These are phyloP conservation scores for Betta splendens DNA, from an alignment of 2,797 vertebrate genomes.

Conservation along the genomic window DNA sequence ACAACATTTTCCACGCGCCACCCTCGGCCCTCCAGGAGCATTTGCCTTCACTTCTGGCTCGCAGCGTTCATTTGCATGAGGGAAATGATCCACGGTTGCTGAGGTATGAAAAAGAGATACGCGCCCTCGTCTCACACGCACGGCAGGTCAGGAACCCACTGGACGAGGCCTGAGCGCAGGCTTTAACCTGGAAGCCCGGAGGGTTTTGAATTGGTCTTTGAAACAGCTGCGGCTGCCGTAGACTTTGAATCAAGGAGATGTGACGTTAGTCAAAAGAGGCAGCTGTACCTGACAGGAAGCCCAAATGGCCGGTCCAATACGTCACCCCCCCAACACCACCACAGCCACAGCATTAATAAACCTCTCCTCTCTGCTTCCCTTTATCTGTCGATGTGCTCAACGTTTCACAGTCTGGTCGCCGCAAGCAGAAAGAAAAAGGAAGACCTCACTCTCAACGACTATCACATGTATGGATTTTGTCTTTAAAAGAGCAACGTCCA, in stretches of 20 bases:
- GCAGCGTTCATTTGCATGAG: constrained; percentile 80
- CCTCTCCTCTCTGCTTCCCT: constrained; percentile 14
- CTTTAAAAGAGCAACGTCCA: no score
- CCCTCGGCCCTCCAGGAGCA: constrained; percentile 66
- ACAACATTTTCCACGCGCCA: constrained; percentile 80
- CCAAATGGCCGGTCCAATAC: constrained; percentile 47
- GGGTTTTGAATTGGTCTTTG: constrained; percentile 15
- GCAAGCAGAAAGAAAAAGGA: constrained; percentile 48
- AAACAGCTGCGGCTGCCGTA: constrained; percentile 66
- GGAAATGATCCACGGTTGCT: constrained; percentile 76
- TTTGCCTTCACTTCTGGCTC: constrained; percentile 70
- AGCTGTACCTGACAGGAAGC: constrained; percentile 76
- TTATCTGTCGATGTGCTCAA: constrained; percentile 55
- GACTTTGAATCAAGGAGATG: constrained; percentile 80
- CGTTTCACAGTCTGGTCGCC: constrained; percentile 63
- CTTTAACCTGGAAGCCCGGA: constrained; percentile 13
- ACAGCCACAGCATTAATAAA: constrained; percentile 36
- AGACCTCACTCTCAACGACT: no score
- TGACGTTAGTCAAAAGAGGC: constrained; percentile 50
- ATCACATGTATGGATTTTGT: no score
- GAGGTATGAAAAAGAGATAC: constrained; percentile 46
- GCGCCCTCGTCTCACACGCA: constrained; percentile 42
- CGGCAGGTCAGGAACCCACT: constrained; percentile 23
- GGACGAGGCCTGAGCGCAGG: background rate
- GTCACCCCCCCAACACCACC: constrained; percentile 21